These are phyloP conservation scores for Yasuhikotakia modesta DNA, from an alignment of 2,797 vertebrate genomes.

Conservation along the genomic window DNA sequence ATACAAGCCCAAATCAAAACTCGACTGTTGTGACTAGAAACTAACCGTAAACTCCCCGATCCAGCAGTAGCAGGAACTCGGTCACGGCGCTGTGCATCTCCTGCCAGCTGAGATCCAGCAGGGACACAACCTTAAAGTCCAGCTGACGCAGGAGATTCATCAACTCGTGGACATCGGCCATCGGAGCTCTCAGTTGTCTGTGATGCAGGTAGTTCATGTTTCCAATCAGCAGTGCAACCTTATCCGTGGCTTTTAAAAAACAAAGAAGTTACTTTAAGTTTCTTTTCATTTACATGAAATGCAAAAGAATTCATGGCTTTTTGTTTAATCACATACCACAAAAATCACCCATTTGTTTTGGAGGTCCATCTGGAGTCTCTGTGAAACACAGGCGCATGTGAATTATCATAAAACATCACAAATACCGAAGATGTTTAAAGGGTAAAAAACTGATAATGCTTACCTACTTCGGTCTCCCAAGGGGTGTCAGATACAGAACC, in stretches of 20 bases:
- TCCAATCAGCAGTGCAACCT: slow-evolving; percentile 88
- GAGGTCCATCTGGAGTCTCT: slow-evolving; percentile 1
- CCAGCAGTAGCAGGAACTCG: slow-evolving; percentile 85
- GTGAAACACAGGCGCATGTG: slow-evolving; percentile 28
- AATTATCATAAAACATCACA: neutral
- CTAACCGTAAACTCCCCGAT: slow-evolving; percentile 85
- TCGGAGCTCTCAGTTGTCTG: slow-evolving; percentile 80
- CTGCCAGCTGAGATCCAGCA: slow-evolving; percentile 83
- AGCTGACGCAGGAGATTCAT: slow-evolving; percentile 81
- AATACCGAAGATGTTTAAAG: neutral
- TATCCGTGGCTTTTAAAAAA: slow-evolving; percentile 80
- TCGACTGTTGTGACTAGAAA: slow-evolving; percentile 11
- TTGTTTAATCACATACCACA: slow-evolving; percentile 53
- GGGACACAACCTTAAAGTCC: slow-evolving; percentile 87
- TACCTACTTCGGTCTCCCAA: slow-evolving; percentile 64
- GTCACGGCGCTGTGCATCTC: slow-evolving; percentile 87
- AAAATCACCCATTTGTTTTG: slow-evolving; percentile 52
- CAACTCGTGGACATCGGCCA: slow-evolving; percentile 83
- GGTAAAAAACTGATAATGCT: slow-evolving; percentile 11
- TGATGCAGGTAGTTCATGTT: slow-evolving; percentile 86
- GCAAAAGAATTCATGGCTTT: neutral
- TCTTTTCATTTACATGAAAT: neutral
- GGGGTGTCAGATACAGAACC: slow-evolving; percentile 64
- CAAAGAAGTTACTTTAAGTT: neutral
- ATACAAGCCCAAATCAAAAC: neutral